These are phyloP conservation scores for Cyphomyrus discorhynchus DNA, from an alignment of 2,113 vertebrate genomes.

Conservation along the genomic window DNA sequence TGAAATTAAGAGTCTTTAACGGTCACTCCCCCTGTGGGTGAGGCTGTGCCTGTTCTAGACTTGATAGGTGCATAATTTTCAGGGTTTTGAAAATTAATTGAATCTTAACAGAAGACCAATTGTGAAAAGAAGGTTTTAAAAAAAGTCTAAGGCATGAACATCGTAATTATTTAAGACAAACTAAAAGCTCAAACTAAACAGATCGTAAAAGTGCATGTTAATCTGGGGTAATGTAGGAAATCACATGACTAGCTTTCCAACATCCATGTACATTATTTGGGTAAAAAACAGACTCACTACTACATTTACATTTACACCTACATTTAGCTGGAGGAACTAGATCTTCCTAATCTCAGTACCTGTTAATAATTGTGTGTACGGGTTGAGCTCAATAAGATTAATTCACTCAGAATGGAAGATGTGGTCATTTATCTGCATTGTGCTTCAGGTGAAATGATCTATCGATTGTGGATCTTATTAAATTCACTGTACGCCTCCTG, in stretches of 20 bases:
- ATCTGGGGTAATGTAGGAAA: neutral
- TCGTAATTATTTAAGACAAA: neutral
- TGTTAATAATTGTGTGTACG: conserved; percentile 17
- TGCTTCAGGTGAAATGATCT: conserved; percentile 36
- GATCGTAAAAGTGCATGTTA: neutral
- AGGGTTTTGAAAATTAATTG: neutral
- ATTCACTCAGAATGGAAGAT: conserved; percentile 24
- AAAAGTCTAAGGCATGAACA: neutral
- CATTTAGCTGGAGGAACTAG: conserved; percentile 23
- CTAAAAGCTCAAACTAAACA: neutral
- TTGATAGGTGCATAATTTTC: neutral
- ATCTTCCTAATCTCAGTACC: conserved; percentile 9
- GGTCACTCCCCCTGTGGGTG: neutral
- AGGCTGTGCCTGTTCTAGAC: neutral
- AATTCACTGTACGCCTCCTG: neutral
- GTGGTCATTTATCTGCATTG: conserved; percentile 34
- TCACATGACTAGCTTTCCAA: neutral
- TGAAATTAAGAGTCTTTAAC: neutral
- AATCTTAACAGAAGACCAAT: neutral
- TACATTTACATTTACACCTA: too few species aligned
- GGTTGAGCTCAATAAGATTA: conserved; percentile 21
- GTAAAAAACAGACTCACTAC: neutral
- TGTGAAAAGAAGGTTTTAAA: neutral
- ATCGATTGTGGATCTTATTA: conserved; percentile 41
- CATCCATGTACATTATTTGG: neutral